phyloP scores from a whole-genome alignment of 1,140 invertebrate species.

The Medauroidea extradentata region DNA sequence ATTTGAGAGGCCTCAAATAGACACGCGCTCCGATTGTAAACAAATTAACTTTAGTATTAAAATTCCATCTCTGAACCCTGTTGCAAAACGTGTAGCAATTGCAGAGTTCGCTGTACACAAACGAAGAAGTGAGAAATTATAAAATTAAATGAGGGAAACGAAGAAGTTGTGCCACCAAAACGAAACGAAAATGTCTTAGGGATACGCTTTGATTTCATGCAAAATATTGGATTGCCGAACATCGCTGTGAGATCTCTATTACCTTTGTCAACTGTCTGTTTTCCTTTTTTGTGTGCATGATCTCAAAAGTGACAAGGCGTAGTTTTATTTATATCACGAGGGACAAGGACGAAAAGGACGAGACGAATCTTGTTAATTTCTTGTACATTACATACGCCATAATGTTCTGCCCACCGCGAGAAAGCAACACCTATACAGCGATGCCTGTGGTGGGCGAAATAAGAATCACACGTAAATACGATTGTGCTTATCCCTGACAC shows the following conservation, averaged over 20 bases:
- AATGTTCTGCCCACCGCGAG: not conserved
- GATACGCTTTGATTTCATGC: conserved; percentile 1
- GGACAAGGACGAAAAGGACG: not conserved
- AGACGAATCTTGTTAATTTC: not conserved
- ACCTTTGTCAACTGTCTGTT: conserved; percentile 1
- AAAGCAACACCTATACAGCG: conserved; percentile 1
- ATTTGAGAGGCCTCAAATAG: too few species aligned
- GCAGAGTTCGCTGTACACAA: too few species aligned
- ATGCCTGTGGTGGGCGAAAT: conserved; percentile 2
- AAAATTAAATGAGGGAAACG: too few species aligned
- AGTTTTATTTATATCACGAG: not conserved
- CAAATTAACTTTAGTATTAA: too few species aligned
- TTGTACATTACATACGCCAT: not conserved
- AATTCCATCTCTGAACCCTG: too few species aligned
- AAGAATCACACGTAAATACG: not conserved
- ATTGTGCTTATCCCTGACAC: not conserved
- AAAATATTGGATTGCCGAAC: conserved; percentile 7
- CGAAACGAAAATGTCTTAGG: not conserved
- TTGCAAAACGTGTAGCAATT: too few species aligned
- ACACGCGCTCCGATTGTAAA: too few species aligned
- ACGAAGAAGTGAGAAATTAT: too few species aligned
- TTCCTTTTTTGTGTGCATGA: conserved; percentile 4
- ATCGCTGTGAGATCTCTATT: conserved; percentile 2
- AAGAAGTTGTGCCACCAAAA: too few species aligned
- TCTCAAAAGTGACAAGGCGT: conserved; percentile 1